phyloP scores from a whole-genome alignment of 1,140 invertebrate species.

The Papilio glaucus region DNA sequence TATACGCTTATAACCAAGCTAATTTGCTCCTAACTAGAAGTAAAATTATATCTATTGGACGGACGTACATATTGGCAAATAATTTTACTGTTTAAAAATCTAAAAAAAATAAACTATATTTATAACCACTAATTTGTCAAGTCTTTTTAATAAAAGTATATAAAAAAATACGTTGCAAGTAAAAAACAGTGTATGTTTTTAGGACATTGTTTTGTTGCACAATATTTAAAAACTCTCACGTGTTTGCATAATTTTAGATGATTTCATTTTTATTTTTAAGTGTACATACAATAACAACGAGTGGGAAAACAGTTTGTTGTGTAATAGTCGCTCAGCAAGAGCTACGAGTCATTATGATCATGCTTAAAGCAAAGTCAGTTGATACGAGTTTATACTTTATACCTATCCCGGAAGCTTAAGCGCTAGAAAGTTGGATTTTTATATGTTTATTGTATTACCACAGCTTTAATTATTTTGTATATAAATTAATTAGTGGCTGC shows the following conservation, averaged over 20 bases:
- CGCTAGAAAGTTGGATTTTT: neutral
- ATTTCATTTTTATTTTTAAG: conserved; percentile 11
- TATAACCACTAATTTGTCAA: too few species aligned
- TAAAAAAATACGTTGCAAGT: neutral
- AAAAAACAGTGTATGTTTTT: neutral
- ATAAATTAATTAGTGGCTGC: too few species aligned
- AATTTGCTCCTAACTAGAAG: too few species aligned
- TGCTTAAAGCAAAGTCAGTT: neutral
- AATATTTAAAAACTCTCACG: conserved; percentile 7
- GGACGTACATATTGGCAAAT: too few species aligned
- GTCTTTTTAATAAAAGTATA: too few species aligned
- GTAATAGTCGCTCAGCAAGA: neutral
- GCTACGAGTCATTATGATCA: conserved; percentile 10
- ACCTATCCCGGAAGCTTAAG: conserved; percentile 17
- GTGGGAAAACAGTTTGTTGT: conserved; percentile 30
- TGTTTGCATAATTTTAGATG: conserved; percentile 1
- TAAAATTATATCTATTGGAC: too few species aligned
- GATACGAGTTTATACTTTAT: neutral
- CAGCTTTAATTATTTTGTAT: too few species aligned
- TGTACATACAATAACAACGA: conserved; percentile 13
- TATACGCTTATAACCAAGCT: too few species aligned
- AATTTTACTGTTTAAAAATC: too few species aligned
- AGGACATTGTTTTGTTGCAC: neutral
- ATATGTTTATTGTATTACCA: too few species aligned
- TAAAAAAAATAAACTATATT: too few species aligned